Evolutionary conservation across 2,113 vertebrate genomes (phyloP).

Genomic region (Apteryx mantelli): DNA sequence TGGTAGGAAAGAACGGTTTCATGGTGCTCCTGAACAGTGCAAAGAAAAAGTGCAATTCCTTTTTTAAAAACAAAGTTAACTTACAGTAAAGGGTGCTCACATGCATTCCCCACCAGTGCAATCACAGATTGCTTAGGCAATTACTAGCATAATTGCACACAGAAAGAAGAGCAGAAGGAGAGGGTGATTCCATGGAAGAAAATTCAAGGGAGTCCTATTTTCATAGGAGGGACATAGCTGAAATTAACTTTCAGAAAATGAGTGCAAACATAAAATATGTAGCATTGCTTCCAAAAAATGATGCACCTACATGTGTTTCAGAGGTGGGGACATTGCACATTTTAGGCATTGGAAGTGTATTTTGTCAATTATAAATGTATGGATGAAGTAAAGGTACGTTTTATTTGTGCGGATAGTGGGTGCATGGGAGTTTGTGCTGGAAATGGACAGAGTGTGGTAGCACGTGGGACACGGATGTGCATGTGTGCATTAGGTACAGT

Average conservation of each 20-base stretch:
- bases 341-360: neutral
- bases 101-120: neutral
- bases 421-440: neutral
- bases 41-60: neutral
- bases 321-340: neutral
- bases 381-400: neutral
- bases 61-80: neutral
- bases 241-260: neutral
- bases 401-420: neutral
- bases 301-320: neutral
- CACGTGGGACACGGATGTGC: neutral
- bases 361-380: neutral
- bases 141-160: neutral
- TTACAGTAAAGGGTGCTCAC: neutral
- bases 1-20: neutral
- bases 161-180: neutral
- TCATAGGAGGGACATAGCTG: neutral
- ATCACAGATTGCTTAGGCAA: neutral
- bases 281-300: neutral
- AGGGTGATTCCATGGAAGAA: neutral
- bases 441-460: neutral
- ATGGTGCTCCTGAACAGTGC: neutral
- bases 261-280: neutral
- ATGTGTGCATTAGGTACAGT: neutral
- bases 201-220: neutral